Conservation (phyloP, 2,113 vertebrate species). For the Sinosuthora webbiana region DNA sequence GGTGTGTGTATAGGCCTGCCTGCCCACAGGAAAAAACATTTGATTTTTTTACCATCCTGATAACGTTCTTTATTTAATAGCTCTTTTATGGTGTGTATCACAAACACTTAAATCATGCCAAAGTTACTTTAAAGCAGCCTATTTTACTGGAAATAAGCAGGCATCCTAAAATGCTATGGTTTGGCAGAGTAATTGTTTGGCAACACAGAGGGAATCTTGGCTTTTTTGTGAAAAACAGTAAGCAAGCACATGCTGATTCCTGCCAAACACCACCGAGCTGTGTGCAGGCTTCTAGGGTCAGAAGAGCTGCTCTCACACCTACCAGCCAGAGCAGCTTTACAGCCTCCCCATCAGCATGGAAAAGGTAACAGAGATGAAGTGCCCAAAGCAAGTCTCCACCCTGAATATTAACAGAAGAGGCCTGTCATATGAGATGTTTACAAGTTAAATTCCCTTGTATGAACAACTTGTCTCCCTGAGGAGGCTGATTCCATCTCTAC, state of each 20-base stretch:
- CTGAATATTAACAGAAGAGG: neutral
- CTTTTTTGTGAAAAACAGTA: neutral
- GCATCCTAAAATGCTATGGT: neutral
- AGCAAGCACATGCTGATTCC: neutral
- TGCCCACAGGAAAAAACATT: neutral
- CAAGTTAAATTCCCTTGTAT: neutral
- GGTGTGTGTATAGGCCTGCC: neutral
- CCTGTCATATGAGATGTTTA: neutral
- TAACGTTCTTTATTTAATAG: neutral
- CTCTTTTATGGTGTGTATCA: neutral
- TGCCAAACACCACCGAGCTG: neutral
- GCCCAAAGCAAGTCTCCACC: neutral
- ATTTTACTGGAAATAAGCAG: neutral
- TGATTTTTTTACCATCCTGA: neutral
- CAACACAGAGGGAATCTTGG: neutral
- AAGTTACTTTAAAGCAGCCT: neutral
- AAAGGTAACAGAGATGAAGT: neutral
- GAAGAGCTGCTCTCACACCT: neutral
- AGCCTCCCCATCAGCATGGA: neutral
- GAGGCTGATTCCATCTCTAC: neutral
- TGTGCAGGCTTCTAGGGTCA: neutral
- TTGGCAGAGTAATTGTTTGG: neutral
- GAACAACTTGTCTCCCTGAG: neutral
- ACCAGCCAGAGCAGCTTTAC: neutral
- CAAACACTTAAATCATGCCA: neutral